Evolutionary conservation across 2,797 vertebrate genomes (phyloP).

Genomic region (Myripristis murdjan): DNA sequence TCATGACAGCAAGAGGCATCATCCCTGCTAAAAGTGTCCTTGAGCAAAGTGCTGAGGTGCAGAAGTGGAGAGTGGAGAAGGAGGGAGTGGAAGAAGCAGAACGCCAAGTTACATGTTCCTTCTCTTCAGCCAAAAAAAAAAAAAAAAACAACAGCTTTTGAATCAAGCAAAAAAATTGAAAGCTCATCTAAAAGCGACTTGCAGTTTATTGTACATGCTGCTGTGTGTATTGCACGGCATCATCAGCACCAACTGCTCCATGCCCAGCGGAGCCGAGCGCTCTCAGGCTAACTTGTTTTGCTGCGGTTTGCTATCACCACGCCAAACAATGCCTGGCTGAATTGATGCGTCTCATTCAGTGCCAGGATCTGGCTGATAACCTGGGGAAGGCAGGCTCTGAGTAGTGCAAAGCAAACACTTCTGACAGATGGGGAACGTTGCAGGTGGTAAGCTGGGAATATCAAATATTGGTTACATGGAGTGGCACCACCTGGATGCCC

Average conservation of each 20-base stretch:
- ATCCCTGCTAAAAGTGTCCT: no score
- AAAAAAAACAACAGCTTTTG: no score
- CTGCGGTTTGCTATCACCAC: neutral
- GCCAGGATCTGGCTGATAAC: slow-evolving; percentile 21
- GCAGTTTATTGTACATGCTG: no score
- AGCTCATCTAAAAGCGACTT: neutral
- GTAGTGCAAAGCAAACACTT: neutral
- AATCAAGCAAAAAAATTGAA: neutral
- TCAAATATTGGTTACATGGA: neutral
- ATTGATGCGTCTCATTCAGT: neutral
- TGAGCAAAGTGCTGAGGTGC: no score
- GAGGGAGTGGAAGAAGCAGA: no score
- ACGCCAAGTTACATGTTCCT: no score
- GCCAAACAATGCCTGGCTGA: neutral
- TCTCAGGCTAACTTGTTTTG: slow-evolving; percentile 1
- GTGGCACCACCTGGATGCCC: no score
- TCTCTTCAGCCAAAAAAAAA: no score
- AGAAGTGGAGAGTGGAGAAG: no score
- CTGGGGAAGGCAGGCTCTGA: neutral
- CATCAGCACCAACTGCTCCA: neutral
- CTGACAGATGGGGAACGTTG: slow-evolving; percentile 20
- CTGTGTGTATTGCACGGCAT: neutral
- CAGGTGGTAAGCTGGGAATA: neutral
- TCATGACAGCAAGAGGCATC: no score
- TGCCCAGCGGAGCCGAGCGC: neutral